Evolutionary conservation across 2,113 vertebrate species (phyloP).

Genomic region (Calidris pygmaea): DNA sequence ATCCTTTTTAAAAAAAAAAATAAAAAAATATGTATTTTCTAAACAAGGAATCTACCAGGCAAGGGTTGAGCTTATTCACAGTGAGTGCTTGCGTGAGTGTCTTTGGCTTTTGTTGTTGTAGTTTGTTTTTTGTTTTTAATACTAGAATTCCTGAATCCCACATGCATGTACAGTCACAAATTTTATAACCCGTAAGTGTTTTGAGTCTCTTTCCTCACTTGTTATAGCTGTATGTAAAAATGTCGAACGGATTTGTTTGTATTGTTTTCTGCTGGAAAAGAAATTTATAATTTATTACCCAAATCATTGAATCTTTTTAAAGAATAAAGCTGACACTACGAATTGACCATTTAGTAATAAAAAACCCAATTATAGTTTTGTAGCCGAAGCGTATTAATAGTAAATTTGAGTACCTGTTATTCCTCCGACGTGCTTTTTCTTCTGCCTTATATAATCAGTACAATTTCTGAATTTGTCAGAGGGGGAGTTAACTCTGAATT

Average conservation of each 20-base stretch:
- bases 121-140: background rate
- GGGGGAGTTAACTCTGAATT: background rate
- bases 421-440: background rate
- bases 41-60: background rate
- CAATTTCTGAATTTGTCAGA: background rate
- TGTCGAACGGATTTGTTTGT: background rate
- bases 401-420: background rate
- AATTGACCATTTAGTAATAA: background rate
- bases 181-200: background rate
- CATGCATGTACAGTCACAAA: fast-evolving
- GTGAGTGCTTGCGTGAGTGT: background rate
- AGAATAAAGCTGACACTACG: background rate
- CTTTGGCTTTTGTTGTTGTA: background rate
- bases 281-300: background rate
- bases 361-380: background rate
- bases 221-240: background rate
- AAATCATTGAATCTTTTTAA: background rate
- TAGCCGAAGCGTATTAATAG: background rate
- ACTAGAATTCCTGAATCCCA: background rate
- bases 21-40: background rate
- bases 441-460: no score
- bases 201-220: background rate
- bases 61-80: background rate
- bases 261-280: background rate
- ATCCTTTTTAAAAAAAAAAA: no score